Conservation (phyloP, 2,888 invertebrate species). For the Hetaerina titia region DNA sequence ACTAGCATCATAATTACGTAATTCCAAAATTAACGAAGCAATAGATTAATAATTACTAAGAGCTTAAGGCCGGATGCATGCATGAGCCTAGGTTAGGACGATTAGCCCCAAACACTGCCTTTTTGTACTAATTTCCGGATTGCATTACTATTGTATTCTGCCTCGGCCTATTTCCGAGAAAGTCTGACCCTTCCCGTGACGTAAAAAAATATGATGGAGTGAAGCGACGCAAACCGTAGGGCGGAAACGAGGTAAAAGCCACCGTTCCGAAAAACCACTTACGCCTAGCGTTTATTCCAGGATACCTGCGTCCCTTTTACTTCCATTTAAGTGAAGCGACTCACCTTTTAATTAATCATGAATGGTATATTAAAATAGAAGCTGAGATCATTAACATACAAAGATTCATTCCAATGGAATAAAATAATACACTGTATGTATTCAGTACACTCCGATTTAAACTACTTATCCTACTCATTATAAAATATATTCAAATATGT, state of each 20-base stretch:
- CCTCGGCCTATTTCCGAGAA: neutral
- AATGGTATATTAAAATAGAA: neutral
- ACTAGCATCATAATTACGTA: neutral
- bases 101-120: neutral
- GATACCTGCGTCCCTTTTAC: neutral
- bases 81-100: neutral
- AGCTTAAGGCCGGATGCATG: neutral
- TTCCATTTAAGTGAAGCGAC: neutral
- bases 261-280: slow-evolving; percentile 32
- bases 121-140: slow-evolving; percentile 12
- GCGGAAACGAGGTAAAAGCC: neutral
- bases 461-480: too few relatives aligned
- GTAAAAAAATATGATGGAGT: neutral
- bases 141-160: slow-evolving; percentile 32
- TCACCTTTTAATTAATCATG: neutral
- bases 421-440: too few relatives aligned
- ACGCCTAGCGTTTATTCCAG: neutral
- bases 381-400: neutral
- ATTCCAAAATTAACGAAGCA: neutral
- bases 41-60: slow-evolving; percentile 25
- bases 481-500: too few relatives aligned
- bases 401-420: too few relatives aligned
- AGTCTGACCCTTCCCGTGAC: neutral
- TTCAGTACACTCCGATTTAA: too few relatives aligned
- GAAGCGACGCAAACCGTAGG: neutral